Base-by-base conservation (phyloP, 1,140 invertebrate genomes). In the Nephila pilipes region DNA sequence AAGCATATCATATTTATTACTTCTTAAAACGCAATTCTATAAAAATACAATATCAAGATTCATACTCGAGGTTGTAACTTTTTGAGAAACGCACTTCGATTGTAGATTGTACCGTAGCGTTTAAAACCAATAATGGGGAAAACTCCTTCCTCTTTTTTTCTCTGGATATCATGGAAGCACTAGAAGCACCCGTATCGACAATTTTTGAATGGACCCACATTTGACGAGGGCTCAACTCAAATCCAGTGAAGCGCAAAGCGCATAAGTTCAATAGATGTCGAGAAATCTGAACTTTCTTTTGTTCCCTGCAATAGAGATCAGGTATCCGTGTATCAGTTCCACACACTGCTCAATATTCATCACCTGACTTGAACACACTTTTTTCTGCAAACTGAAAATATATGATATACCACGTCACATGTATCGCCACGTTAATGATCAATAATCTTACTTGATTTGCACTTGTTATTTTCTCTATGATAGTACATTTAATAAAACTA, bases 191-290 rank as follows among this genome's bases (percentile, higher is more conserved):
- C 63, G 20, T 65, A 65, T 65, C 63, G 63, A 25, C 6, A 29
- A 12, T 65, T 65, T 65, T 65, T 65, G 63, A 65, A 65, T 65
- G n/a, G n/a, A 25, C 63, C 63, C 63, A 25, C 63, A 65, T 65
- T 12, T 29, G n/a, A 25, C 8, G 63, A 22, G 22, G n/a, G 25
- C 22, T 58, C 5, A 58, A 65, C 22, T 58, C 1, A 58, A 65
- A 65, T 29, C 14, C 63, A 25, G 63, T 65, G 63, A 65, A 29
- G 63, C 63, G n/a, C n/a, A 12, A 65, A n/a, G 63, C 63, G 12
- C 10, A n/a, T 22, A 5, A 29, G 20, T 25, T 65, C 22, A 25
- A 60, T 20, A 65, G 63, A n/a, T 25, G 63, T 12, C n/a, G n/a
- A n/a, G 63, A 25, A 65, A 65, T 65, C 63, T 25, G 63, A 65